Conservation (phyloP, 2,797 vertebrate genomes). For the Melanotaenia maccullochi region DNA sequence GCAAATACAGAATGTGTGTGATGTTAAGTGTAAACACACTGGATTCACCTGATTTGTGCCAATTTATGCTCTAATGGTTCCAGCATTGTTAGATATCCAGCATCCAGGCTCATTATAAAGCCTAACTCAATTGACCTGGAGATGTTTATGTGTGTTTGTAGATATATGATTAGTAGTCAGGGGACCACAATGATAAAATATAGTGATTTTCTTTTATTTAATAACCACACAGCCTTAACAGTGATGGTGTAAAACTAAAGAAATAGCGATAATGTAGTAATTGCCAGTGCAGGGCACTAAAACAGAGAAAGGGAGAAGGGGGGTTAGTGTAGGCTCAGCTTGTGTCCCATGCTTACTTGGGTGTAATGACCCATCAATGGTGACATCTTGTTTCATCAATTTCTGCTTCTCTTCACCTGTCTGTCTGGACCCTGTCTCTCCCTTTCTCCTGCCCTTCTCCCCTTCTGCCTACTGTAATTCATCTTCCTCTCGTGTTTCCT, state of each 20-base stretch:
- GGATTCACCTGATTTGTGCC: conserved; percentile 80
- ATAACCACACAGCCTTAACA: conserved; percentile 47
- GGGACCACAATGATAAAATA: conserved; percentile 27
- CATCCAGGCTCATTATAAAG: conserved; percentile 65
- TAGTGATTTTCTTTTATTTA: conserved; percentile 43
- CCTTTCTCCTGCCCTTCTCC: conserved; percentile 58
- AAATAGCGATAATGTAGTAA: conserved; percentile 47
- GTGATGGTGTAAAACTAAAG: conserved; percentile 35
- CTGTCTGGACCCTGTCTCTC: conserved; percentile 75
- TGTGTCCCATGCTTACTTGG: conserved; percentile 91
- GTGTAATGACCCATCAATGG: conserved; percentile 94
- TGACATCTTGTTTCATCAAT: conserved; percentile 95
- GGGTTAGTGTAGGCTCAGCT: conserved; percentile 79
- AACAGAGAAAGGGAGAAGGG: conserved; percentile 70
- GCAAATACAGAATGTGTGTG: conserved; percentile 57
- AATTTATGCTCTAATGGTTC: conserved; percentile 70
- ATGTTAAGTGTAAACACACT: conserved; percentile 74
- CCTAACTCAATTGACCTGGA: conserved; percentile 69
- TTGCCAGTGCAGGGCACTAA: conserved; percentile 44
- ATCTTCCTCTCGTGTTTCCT: conserved; percentile 48
- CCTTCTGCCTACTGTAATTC: conserved; percentile 65
- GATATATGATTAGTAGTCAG: conserved; percentile 56
- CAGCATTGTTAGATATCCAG: conserved; percentile 53
- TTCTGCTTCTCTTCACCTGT: conserved; percentile 96
- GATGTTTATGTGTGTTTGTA: conserved; percentile 57